These are phyloP conservation scores for Rugalucina vietnamica DNA, from an alignment of 2,888 invertebrate genomes.

Conservation along the genomic window DNA sequence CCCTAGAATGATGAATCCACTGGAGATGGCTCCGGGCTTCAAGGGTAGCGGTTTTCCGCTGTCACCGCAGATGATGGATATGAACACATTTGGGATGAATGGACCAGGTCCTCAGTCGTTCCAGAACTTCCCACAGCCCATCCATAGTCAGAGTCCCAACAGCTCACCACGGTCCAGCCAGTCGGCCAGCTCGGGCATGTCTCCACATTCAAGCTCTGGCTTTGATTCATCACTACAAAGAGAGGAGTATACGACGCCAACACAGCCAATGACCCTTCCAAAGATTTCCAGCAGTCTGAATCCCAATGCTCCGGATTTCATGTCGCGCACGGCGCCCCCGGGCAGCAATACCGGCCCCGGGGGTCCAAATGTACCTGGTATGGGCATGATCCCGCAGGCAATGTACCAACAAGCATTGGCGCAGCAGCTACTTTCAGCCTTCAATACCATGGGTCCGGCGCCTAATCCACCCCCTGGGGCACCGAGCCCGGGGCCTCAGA, in stretches of 20 bases:
- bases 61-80: slow-evolving; percentile 50
- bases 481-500: slow-evolving; percentile 17
- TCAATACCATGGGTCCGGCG: slow-evolving; percentile 50
- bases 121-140: slow-evolving; percentile 56
- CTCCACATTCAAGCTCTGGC: slow-evolving; percentile 60
- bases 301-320: slow-evolving; percentile 92
- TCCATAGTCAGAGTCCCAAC: slow-evolving; percentile 65
- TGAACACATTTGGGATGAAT: slow-evolving; percentile 46
- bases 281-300: slow-evolving; percentile 87
- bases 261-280: slow-evolving; percentile 83
- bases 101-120: background rate
- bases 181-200: slow-evolving; percentile 62
- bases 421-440: slow-evolving; percentile 63
- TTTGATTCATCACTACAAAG: slow-evolving; percentile 68
- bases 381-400: slow-evolving; percentile 49
- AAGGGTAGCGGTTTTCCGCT: slow-evolving; percentile 34
- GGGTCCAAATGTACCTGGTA: slow-evolving; percentile 36
- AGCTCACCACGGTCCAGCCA: slow-evolving; percentile 72
- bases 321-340: slow-evolving; percentile 81
- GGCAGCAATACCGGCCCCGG: slow-evolving; percentile 31
- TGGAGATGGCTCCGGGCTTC: slow-evolving; percentile 55
- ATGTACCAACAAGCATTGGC: slow-evolving; percentile 69
- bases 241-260: slow-evolving; percentile 81
- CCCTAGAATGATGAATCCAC: slow-evolving; percentile 61
- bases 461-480: slow-evolving; percentile 29